Evolutionary conservation across 2,888 invertebrate genomes (phyloP), one percentile per base, ranked within the genome.

Genomic region (Adineta ricciae): DNA sequence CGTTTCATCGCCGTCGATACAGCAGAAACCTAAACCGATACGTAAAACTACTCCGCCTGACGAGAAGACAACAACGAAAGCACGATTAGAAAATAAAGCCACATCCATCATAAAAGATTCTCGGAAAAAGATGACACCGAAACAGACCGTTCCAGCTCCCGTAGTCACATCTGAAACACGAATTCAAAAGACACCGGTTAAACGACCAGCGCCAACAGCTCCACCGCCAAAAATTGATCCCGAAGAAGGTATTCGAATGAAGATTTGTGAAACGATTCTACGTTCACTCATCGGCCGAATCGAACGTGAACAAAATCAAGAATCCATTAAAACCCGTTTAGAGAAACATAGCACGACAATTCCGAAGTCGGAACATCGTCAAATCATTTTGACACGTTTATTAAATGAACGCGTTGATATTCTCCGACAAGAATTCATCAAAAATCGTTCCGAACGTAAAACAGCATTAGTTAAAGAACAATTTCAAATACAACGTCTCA

Each of bases 401-500:
- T 41, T 78, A 78, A 78, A 78, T 78, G 41, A 78, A 41, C 78
- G 78, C 41, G 78, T 78, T 41, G 78, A 78, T 41, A 41, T 38
- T n/a, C 41, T 78, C n/a, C 78, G 78, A 41, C 78, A 78, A 78
- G 78, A 78, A 14, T 78, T 78, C n/a, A 38, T 78, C 41, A 78
- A 41, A 41, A 38, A 41, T 41, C 78, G 78, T 78, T 41, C 41
- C 9, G 41, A 78, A 9, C 78, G 38, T 41, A 78, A 78, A 78
- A 24, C 38, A 78, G 41, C n/a, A 41, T 78, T 78, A 78, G 78
- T 78, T 21, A 78, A 78, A 78, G 78, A 78, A 78, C 78, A 78
- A 78, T 38, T 78, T 41, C 78, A 78, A 38, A 24, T 41, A 14
- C 78, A 78, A 78, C 78, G 78, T 78, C n/a, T 38, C 14, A 78